A percentile compares a stretch with the other conserved stretches of the same genome.
phyloP scores from a whole-genome alignment of 1,140 invertebrate species.

The Caenorhabditis briggsae region DNA sequence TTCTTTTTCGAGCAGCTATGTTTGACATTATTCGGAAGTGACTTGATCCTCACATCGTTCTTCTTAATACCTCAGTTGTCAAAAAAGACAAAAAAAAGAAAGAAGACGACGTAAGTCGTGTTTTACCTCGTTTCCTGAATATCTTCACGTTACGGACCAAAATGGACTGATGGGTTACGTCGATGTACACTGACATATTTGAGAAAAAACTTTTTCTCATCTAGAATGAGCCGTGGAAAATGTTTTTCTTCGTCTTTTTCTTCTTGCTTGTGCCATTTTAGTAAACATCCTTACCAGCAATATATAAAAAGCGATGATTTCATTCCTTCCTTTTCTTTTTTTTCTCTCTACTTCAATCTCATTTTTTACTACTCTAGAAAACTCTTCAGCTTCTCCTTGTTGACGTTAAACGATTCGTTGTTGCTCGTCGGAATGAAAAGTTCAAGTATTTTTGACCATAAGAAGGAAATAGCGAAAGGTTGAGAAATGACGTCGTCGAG shows the following conservation, averaged over 20 bases:
- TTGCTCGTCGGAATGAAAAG: conserved; percentile 20
- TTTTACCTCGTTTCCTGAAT: conserved; percentile 43
- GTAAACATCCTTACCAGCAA: conserved; percentile 41
- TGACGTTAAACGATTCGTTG: background rate
- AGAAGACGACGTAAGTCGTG: background rate
- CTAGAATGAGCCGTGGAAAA: background rate
- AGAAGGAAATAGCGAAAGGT: background rate
- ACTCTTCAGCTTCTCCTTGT: background rate
- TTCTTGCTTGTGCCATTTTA: conserved; percentile 19
- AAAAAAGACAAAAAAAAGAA: background rate
- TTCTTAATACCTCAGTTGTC: conserved; percentile 40
- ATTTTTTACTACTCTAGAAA: conserved; percentile 7
- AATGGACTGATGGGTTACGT: no score
- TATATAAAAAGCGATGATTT: conserved; percentile 23
- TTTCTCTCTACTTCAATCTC: conserved; percentile 14
- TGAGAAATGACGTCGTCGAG: background rate
- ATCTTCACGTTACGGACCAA: no score
- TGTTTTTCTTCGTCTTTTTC: background rate
- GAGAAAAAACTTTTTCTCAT: conserved; percentile 25
- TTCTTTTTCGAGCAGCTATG: background rate
- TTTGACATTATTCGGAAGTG: conserved; percentile 49
- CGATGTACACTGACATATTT: conserved; percentile 1
- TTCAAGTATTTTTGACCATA: conserved; percentile 7
- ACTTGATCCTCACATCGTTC: conserved; percentile 40
- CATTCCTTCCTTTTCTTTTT: background rate